A percentile compares a stretch with the other conserved stretches of the same genome.
Evolutionary conservation across 1,140 invertebrate genomes (phyloP).

Genomic region (Trichomalopsis sarcophagae): DNA sequence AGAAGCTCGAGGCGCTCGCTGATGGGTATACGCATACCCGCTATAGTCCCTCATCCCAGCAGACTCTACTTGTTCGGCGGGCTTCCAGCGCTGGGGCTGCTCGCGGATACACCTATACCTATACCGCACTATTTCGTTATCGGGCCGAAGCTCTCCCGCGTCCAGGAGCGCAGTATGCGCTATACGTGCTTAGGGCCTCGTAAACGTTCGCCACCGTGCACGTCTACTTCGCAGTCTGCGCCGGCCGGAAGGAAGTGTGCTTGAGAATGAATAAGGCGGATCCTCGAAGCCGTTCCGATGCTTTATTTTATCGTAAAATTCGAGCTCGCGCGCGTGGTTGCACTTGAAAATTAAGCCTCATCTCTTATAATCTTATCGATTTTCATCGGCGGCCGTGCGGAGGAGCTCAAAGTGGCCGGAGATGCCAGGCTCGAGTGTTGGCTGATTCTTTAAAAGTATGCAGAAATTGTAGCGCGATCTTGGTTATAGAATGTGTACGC

Average conservation of each 20-base stretch:
- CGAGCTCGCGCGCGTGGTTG: not conserved
- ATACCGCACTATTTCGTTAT: conserved; percentile 56
- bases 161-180: conserved; percentile 2
- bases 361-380: not conserved
- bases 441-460: too few species aligned
- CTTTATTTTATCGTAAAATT: not conserved
- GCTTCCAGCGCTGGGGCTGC: not conserved
- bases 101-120: not conserved
- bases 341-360: not conserved
- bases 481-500: too few species aligned
- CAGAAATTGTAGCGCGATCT: too few species aligned
- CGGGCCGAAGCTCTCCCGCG: conserved; percentile 35
- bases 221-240: not conserved
- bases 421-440: too few species aligned
- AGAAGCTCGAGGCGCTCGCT: not conserved
- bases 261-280: conserved; percentile 24
- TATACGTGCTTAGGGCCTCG: conserved; percentile 46
- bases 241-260: not conserved
- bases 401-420: not conserved
- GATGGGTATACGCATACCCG: not conserved
- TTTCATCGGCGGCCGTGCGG: not conserved
- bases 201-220: not conserved
- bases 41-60: too few species aligned
- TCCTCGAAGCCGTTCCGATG: conserved; percentile 5
- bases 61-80: not conserved